phyloP scores from a whole-genome alignment of 2,113 vertebrate species.

The Numenius arquata region DNA sequence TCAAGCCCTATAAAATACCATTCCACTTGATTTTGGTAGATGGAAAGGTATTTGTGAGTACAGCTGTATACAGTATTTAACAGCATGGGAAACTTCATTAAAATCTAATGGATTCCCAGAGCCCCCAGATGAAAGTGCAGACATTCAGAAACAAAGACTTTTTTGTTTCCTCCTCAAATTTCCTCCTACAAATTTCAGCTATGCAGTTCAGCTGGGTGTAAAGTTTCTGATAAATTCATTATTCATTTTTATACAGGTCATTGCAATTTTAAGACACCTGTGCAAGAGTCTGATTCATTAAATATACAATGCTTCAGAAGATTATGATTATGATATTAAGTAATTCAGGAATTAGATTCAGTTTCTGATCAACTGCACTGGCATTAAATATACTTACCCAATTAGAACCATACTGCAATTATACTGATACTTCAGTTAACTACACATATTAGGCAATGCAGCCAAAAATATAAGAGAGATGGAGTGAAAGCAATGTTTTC shows the following conservation, averaged over 20 bases:
- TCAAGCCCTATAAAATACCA: neutral
- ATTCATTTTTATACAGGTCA: neutral
- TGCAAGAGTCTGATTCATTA: neutral
- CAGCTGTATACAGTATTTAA: neutral
- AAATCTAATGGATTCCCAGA: neutral
- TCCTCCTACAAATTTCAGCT: neutral
- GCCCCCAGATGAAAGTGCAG: neutral
- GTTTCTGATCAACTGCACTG: conserved; percentile 3
- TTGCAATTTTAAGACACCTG: neutral
- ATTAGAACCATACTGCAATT: conserved; percentile 1
- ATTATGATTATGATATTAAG: neutral
- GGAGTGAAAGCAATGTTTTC: neutral
- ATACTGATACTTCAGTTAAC: neutral
- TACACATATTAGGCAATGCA: neutral
- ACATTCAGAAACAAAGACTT: neutral
- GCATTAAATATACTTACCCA: neutral
- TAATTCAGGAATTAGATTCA: conserved; percentile 1
- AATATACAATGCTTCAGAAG: neutral
- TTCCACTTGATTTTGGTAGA: neutral
- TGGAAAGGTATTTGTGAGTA: neutral
- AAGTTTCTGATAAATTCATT: neutral
- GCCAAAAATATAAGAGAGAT: neutral
- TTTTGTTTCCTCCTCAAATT: no score
- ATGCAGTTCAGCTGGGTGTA: neutral
- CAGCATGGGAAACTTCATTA: neutral